These are phyloP conservation scores for Exephanes ischioxanthus DNA, from an alignment of 2,888 invertebrate species.

Conservation along the genomic window DNA sequence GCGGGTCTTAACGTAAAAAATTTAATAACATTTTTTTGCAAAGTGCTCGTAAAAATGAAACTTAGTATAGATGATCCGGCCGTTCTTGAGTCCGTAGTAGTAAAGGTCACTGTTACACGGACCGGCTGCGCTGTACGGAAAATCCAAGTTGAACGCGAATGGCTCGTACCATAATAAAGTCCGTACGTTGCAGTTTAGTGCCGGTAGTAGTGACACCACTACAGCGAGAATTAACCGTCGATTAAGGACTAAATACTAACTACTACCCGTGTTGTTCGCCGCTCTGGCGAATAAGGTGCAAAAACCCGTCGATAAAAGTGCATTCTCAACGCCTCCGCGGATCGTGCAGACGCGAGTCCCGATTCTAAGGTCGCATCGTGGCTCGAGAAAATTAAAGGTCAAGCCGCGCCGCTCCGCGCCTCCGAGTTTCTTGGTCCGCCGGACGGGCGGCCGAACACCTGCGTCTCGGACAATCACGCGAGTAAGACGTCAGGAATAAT, in stretches of 20 bases:
- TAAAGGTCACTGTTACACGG: conserved; percentile 42
- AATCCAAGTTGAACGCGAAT: conserved; percentile 33
- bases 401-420: conserved; percentile 22
- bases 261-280: conserved; percentile 29
- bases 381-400: conserved; percentile 63
- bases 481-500: conserved; percentile 65
- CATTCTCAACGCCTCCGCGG: conserved; percentile 53
- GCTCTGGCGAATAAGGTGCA: conserved; percentile 5
- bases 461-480: conserved; percentile 58
- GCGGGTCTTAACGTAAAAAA: too few relatives aligned
- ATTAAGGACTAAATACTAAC: conserved; percentile 54
- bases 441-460: conserved; percentile 39
- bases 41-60: not conserved
- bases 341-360: conserved; percentile 60
- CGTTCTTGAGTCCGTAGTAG: not conserved
- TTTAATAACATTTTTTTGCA: too few relatives aligned
- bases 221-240: not conserved
- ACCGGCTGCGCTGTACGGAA: not conserved
- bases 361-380: conserved; percentile 64
- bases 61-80: not conserved
- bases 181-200: not conserved
- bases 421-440: not conserved
- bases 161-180: conserved; percentile 24
- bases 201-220: not conserved
- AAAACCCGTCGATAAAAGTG: conserved; percentile 36